A percentile compares a stretch with the other conserved stretches of the same genome.
Evolutionary conservation across 2,888 invertebrate genomes (phyloP).

Genomic region (Linnaemya tessellans): DNA sequence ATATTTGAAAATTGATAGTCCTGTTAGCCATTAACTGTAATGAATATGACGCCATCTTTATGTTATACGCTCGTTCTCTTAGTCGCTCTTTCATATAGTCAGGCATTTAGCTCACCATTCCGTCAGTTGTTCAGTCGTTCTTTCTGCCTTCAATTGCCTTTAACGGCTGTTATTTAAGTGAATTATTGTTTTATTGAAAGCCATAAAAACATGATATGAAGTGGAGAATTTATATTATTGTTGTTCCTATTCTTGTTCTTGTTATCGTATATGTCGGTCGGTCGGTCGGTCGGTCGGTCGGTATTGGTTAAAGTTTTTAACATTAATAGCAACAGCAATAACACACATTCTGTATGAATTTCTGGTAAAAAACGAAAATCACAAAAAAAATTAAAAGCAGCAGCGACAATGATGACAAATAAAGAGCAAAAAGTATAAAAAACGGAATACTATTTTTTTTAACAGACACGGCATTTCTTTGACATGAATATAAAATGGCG

Average conservation of each 20-base stretch:
- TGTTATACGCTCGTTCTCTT: conserved; percentile 18
- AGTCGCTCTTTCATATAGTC: conserved; percentile 15
- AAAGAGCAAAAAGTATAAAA: background rate
- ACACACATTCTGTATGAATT: conserved; percentile 32
- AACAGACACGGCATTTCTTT: background rate
- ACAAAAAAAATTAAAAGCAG: conserved; percentile 11
- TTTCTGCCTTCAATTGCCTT: conserved; percentile 51
- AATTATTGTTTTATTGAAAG: conserved; percentile 72
- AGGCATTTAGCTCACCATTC: conserved; percentile 10
- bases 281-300: conserved; percentile 12
- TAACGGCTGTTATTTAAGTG: conserved; percentile 71
- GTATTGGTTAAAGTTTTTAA: conserved; percentile 27
- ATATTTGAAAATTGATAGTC: conserved; percentile 65
- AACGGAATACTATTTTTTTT: too few species aligned
- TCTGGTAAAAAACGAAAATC: conserved; percentile 17
- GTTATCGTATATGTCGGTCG: conserved; percentile 32
- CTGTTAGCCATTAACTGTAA: conserved; percentile 70
- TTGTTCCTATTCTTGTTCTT: conserved; percentile 28
- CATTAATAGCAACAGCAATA: conserved; percentile 33
- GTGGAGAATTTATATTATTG: conserved; percentile 44
- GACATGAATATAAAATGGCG: background rate
- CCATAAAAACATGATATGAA: conserved; percentile 65
- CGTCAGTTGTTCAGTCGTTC: conserved; percentile 19
- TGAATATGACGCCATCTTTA: conserved; percentile 72
- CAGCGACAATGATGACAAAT: background rate